These are phyloP conservation scores for Orussus abietinus DNA, from an alignment of 1,140 invertebrate genomes.

Conservation along the genomic window DNA sequence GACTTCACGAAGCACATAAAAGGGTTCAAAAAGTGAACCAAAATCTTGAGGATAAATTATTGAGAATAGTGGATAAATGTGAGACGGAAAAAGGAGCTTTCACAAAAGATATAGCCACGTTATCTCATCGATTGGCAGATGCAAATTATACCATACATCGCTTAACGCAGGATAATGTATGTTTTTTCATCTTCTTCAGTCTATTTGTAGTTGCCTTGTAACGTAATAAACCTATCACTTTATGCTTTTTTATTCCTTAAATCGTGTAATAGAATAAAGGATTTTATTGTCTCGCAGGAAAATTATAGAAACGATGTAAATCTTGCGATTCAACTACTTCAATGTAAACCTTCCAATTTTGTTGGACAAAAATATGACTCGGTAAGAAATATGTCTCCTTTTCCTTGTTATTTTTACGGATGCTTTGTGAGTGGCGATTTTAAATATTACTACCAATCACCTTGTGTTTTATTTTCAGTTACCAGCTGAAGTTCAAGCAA, in stretches of 20 bases:
- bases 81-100: conserved; percentile 86
- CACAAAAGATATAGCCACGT: conserved; percentile 79
- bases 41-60: conserved; percentile 88
- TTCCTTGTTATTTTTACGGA: conserved; percentile 11
- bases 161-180: conserved; percentile 89
- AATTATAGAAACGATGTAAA: conserved; percentile 92
- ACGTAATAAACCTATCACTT: no score
- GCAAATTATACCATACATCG: conserved; percentile 82
- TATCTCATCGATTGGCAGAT: conserved; percentile 84
- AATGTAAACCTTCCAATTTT: conserved; percentile 94
- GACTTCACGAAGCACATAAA: conserved; percentile 89
- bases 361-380: conserved; percentile 87
- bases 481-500: conserved; percentile 83
- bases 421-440: conserved; percentile 6
- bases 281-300: conserved; percentile 65
- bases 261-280: no score
- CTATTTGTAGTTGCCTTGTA: no score
- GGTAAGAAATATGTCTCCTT: conserved; percentile 64
- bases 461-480: conserved; percentile 62
- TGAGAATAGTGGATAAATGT: conserved; percentile 89
- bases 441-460: conserved; percentile 14
- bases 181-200: conserved; percentile 31
- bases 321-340: conserved; percentile 87
- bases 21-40: conserved; percentile 94
- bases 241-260: no score